Conservation (phyloP, 2,797 vertebrate genomes). For the Channa striata region DNA sequence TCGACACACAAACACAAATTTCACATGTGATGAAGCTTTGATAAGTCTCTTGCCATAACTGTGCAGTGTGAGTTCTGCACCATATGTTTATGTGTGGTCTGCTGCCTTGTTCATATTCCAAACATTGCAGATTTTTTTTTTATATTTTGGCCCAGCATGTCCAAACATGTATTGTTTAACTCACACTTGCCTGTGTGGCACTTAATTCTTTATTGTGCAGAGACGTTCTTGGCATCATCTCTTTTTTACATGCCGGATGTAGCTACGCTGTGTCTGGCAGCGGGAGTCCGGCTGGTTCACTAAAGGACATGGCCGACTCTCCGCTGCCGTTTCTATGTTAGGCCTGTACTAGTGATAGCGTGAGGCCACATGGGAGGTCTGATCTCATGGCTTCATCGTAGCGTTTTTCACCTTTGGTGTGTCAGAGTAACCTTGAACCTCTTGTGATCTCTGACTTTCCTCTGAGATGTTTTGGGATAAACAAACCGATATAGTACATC, state of each 20-base stretch:
- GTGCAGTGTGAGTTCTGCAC: slow-evolving; percentile 9
- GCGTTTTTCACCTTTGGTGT: slow-evolving; percentile 52
- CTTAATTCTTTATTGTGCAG: slow-evolving; percentile 63
- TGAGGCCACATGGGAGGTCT: slow-evolving; percentile 43
- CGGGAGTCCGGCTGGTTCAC: slow-evolving; percentile 38
- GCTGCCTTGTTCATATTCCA: slow-evolving; percentile 28
- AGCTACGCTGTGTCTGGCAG: slow-evolving; percentile 19
- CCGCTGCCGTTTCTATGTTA: slow-evolving; percentile 30
- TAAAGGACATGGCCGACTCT: slow-evolving; percentile 28
- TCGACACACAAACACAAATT: slow-evolving; percentile 45
- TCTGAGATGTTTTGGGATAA: slow-evolving; percentile 10
- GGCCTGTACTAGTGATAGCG: slow-evolving; percentile 16
- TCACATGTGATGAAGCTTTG: slow-evolving; percentile 46
- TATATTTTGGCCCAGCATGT: slow-evolving; percentile 42
- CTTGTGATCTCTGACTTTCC: slow-evolving; percentile 27
- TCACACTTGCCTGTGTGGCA: slow-evolving; percentile 29
- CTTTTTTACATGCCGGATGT: slow-evolving; percentile 27
- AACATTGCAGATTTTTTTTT: slow-evolving; percentile 49
- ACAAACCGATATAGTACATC: not conserved
- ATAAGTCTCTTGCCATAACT: slow-evolving; percentile 27
- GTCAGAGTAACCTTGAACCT: slow-evolving; percentile 56
- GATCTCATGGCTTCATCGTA: slow-evolving; percentile 36
- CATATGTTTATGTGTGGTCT: slow-evolving; percentile 27
- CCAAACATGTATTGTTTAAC: slow-evolving; percentile 55
- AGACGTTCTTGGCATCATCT: slow-evolving; percentile 58